A percentile compares a stretch with the other conserved stretches of the same genome.
Conservation (phyloP, 2,797 vertebrate species). For the Catostomus latipinnis region DNA sequence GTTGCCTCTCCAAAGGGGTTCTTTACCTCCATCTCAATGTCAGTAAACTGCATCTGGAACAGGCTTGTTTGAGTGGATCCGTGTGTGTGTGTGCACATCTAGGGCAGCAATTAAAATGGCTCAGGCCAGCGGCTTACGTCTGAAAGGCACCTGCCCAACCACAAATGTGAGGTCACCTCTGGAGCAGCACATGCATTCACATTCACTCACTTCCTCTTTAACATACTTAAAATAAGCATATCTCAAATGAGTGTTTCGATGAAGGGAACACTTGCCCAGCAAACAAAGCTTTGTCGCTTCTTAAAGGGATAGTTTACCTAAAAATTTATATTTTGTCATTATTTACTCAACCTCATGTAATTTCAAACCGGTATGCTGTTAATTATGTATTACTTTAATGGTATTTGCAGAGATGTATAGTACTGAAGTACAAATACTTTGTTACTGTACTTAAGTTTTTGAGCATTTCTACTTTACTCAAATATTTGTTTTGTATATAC, state of each 20-base stretch:
- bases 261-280: not conserved
- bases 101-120: conserved; percentile 35
- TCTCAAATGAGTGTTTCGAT: not conserved
- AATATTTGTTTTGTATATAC: too few relatives aligned
- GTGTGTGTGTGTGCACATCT: conserved; percentile 14
- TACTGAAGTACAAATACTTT: too few relatives aligned
- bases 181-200: conserved; percentile 33
- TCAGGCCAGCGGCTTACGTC: too few relatives aligned
- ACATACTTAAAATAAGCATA: conserved; percentile 5
- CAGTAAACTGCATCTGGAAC: too few relatives aligned
- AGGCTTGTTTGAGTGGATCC: too few relatives aligned
- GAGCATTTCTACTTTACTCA: too few relatives aligned
- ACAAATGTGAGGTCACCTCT: conserved; percentile 45
- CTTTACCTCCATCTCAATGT: conserved; percentile 52
- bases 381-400: not conserved
- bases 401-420: too few relatives aligned
- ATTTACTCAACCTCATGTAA: not conserved
- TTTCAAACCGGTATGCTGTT: not conserved
- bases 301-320: too few relatives aligned
- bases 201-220: conserved; percentile 10
- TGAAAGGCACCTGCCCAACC: conserved; percentile 44
- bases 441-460: too few relatives aligned
- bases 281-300: not conserved
- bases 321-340: not conserved
- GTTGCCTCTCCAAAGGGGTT: conserved; percentile 53